Evolutionary conservation across 2,797 vertebrate species (phyloP).

Genomic region (Pipistrellus kuhlii): DNA sequence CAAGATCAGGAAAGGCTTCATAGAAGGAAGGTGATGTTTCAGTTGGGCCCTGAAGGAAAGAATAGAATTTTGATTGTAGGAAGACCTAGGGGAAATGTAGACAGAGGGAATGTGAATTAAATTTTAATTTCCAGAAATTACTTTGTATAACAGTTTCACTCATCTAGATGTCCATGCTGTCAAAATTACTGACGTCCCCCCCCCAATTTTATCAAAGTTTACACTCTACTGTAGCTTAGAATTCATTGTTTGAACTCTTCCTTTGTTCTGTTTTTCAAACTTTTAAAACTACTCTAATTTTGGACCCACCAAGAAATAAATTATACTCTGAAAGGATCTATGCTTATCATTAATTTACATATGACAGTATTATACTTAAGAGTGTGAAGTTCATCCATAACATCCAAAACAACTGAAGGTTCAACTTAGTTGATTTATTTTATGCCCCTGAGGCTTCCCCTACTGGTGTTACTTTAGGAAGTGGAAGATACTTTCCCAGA

Average conservation of each 20-base stretch:
- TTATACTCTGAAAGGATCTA: background rate
- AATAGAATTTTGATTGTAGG: background rate
- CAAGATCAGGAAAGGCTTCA: background rate
- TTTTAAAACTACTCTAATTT: background rate
- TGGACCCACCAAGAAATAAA: constrained; percentile 35
- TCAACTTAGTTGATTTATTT: background rate
- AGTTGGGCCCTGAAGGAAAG: background rate
- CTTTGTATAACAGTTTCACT: constrained; percentile 20
- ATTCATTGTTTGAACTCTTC: constrained; percentile 31
- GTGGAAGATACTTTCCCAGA: background rate
- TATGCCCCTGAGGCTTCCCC: background rate
- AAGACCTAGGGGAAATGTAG: background rate
- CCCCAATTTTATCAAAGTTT: background rate
- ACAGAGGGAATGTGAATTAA: background rate
- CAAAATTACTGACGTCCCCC: background rate
- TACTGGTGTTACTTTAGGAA: background rate
- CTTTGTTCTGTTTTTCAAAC: constrained; percentile 20
- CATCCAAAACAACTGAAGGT: too few relatives aligned
- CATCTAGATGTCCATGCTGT: constrained; percentile 7
- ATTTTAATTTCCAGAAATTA: constrained; percentile 5
- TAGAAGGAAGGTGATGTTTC: background rate
- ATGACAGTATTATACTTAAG: background rate
- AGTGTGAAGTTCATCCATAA: background rate
- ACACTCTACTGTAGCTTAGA: background rate
- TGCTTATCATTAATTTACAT: background rate